phyloP scores from a whole-genome alignment of 2,888 invertebrate species.

The Lobophora halterata region DNA sequence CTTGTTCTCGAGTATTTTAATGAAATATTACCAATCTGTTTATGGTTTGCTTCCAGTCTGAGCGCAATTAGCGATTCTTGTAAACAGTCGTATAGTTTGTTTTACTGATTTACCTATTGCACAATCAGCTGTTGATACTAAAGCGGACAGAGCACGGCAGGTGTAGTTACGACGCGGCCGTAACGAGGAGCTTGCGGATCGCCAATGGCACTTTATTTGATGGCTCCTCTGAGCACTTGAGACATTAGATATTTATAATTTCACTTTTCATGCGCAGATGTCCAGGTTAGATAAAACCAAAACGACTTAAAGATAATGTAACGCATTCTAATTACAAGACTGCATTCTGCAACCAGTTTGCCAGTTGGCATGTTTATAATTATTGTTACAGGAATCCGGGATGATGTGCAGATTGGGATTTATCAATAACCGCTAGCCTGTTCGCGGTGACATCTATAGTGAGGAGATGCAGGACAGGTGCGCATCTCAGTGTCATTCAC shows the following conservation, averaged over 20 bases:
- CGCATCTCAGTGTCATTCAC: slow-evolving; percentile 12
- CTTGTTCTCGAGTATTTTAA: slow-evolving; percentile 16
- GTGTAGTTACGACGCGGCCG: slow-evolving; percentile 29
- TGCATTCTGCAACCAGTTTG: slow-evolving; percentile 11
- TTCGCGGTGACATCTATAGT: slow-evolving; percentile 2
- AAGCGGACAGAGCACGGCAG: slow-evolving; percentile 35
- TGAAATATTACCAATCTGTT: slow-evolving; percentile 13
- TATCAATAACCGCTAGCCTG: slow-evolving; percentile 12
- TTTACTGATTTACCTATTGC: slow-evolving; percentile 26
- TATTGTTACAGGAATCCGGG: slow-evolving; percentile 14
- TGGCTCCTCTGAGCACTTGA: slow-evolving; percentile 40
- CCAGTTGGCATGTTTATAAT: slow-evolving; percentile 16
- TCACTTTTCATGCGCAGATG: slow-evolving; percentile 28
- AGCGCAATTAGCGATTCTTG: slow-evolving; percentile 27
- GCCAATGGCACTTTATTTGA: slow-evolving; percentile 48
- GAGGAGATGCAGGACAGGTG: slow-evolving; percentile 22
- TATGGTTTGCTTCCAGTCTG: slow-evolving; percentile 2
- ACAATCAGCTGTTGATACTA: slow-evolving; percentile 24
- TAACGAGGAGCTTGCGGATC: slow-evolving; percentile 35
- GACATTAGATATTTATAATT: slow-evolving; percentile 42
- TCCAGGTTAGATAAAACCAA: slow-evolving; percentile 11
- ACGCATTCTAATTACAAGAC: slow-evolving; percentile 16
- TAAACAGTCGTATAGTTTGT: slow-evolving; percentile 17
- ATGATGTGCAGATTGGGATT: not conserved
- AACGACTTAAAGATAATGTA: slow-evolving; percentile 9